These are phyloP conservation scores for Drosophila arizonae DNA, from an alignment of 1,140 invertebrate species.

Conservation along the genomic window DNA sequence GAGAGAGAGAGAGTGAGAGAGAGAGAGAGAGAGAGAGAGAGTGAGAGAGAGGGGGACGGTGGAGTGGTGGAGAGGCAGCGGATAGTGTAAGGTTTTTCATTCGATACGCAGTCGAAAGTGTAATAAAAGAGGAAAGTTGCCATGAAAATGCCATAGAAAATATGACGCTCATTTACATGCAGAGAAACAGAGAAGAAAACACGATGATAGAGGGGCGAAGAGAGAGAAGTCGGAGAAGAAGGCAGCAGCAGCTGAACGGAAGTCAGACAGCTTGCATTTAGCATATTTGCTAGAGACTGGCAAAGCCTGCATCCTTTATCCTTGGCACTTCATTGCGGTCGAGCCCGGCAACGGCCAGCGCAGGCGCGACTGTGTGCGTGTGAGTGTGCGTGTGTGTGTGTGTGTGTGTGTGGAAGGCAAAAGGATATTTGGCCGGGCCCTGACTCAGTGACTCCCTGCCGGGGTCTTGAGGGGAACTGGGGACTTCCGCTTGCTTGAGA, in stretches of 20 bases:
- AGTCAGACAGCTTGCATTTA: conserved; percentile 57
- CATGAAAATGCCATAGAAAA: conserved; percentile 45
- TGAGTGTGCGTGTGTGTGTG: no score
- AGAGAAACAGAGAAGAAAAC: conserved; percentile 31
- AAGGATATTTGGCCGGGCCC: conserved; percentile 18
- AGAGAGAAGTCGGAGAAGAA: no score
- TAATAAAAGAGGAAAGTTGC: conserved; percentile 11
- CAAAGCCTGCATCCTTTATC: conserved; percentile 30
- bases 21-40: not conserved
- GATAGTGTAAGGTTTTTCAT: conserved; percentile 56
- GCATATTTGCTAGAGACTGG: conserved; percentile 45
- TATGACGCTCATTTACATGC: conserved; percentile 75
- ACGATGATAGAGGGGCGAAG: not conserved
- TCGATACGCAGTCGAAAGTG: conserved; percentile 43
- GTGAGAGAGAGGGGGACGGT: not conserved
- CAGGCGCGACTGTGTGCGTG: conserved; percentile 42
- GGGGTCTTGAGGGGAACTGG: not conserved
- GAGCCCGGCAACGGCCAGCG: not conserved
- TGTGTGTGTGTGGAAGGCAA: not conserved
- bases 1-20: not conserved
- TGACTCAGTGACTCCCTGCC: not conserved
- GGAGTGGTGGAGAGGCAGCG: not conserved
- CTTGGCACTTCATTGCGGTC: conserved; percentile 13
- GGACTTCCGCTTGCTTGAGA: conserved; percentile 17
- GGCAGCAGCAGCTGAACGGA: conserved; percentile 7